phyloP scores from a whole-genome alignment of 2,888 invertebrate genomes.

The Notodonta ziczac region DNA sequence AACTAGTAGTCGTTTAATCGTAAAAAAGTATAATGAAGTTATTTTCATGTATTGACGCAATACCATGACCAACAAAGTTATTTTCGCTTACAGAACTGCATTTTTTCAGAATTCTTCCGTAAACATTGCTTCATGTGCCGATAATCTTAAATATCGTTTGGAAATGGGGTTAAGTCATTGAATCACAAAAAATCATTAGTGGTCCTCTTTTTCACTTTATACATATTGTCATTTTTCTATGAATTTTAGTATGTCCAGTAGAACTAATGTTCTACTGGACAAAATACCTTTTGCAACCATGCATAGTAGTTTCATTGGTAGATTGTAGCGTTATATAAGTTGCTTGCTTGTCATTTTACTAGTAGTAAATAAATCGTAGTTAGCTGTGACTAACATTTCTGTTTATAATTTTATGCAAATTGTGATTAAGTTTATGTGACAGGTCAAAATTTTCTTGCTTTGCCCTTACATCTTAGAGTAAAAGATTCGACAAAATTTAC shows the following conservation, averaged over 20 bases:
- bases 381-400: slow-evolving; percentile 51
- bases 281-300: background rate
- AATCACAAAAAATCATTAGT: slow-evolving; percentile 11
- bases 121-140: slow-evolving; percentile 3
- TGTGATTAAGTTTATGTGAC: slow-evolving; percentile 2
- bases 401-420: background rate
- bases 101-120: background rate
- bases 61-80: background rate
- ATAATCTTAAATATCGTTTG: background rate
- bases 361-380: slow-evolving; percentile 32
- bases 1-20: no score
- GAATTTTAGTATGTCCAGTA: no score
- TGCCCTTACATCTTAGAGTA: slow-evolving; percentile 29
- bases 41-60: no score
- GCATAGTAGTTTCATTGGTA: slow-evolving; percentile 7
- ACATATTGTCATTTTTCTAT: no score
- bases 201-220: slow-evolving; percentile 14
- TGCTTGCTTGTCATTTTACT: slow-evolving; percentile 41
- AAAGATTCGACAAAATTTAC: background rate
- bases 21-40: no score
- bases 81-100: background rate
- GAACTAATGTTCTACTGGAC: slow-evolving; percentile 4
- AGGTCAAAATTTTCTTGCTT: slow-evolving; percentile 2
- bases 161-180: background rate
- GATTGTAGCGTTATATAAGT: slow-evolving; percentile 29